Base-by-base conservation (phyloP, 2,113 vertebrate species). In the Orthonyx spaldingii region DNA sequence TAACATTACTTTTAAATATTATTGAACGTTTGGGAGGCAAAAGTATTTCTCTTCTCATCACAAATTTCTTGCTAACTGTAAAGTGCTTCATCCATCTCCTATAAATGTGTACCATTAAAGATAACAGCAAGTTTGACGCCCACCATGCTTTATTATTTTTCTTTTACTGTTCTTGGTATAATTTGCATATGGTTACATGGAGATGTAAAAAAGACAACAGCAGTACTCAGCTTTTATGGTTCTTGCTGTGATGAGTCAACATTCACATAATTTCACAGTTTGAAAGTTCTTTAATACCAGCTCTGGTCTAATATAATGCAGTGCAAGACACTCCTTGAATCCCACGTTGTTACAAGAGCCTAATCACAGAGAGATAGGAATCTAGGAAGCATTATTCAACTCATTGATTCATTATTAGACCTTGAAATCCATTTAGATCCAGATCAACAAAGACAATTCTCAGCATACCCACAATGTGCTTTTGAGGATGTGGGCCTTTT, bases 391-490 rank as follows among this genome's bases (percentile, higher is more conserved):
- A 41, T 18, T 33, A 44, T 77, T 86, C 75, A 88, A 24, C 33
- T 88, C 85, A 77, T 70, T 94, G 88, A 93, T 95, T 95, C 68
- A 63, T 93, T 86, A 71, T 75, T 92, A 88, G 90, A 92, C 85
- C 64, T 87, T 92, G 79, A 93, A 96, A 91, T 96, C 70, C 63
- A 68, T 94, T 95, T 93, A 93, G 66, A 94, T 96, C 37, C 49
- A 82, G 65, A 92, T 94, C 89, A 93, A 57, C 79, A 86, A 86
- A 92, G 75, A 88, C 81, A 86, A 66, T 92, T 74, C 56, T 81
- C 47, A 86, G 63, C 59, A 59, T 41, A 92, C 33, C 50, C 95
- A 84, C 80, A 87, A 19, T 11, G 19, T 52, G 64, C 68, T 94
- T 93, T 78, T 8, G 16, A 93, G 95, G 88, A 94, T 92, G 76